Base-by-base conservation (phyloP, 2,888 invertebrate species). In the Mimas tiliae region DNA sequence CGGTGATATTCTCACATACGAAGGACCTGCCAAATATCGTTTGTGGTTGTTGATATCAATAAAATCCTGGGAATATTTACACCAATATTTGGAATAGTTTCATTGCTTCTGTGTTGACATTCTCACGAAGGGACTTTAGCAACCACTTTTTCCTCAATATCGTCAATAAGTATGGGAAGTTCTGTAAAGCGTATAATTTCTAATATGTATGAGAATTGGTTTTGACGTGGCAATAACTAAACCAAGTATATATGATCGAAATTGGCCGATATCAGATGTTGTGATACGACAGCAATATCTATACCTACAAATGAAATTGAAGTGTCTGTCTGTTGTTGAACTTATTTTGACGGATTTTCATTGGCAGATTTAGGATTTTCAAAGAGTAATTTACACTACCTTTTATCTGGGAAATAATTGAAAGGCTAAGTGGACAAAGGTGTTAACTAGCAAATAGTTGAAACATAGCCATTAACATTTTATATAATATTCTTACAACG, bases 161-260 rank as follows among this genome's bases (percentile, higher is more conserved):
- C 55, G 6, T 55, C 38, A 16, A 38, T 38, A 55, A 38, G 55
- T 55, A 55, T 38, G 38, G 55, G 7, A 42, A 19, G 19, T 19
- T 19, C 58, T 42, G 38, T 58, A 42, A 58, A 38, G 58, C 58
- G 58, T 58, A 19, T 58, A 58, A 58, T 58, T 58, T 58, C 58
- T 58, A 12, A 58, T 58, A 58, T 58, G 42, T 58, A 58, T 58
- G 58, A 19, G 16, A 12, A 58, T 58, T 58, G 58, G 58, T 6
- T 58, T 42, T 42, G 58, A 58, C 42, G 19, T 42, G 58, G 19
- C 42, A 12, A 16, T 58, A 58, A 58, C 55, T 58, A 58, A 42
- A 58, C 58, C 42, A 6, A 4, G 19, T 55, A 34, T 58, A 16
- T 42, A 38, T 6, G 19, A 58, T 58, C 58, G 19, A 42, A 58